These are phyloP conservation scores for Danionella dracula DNA, from an alignment of 2,797 vertebrate genomes.

Conservation along the genomic window DNA sequence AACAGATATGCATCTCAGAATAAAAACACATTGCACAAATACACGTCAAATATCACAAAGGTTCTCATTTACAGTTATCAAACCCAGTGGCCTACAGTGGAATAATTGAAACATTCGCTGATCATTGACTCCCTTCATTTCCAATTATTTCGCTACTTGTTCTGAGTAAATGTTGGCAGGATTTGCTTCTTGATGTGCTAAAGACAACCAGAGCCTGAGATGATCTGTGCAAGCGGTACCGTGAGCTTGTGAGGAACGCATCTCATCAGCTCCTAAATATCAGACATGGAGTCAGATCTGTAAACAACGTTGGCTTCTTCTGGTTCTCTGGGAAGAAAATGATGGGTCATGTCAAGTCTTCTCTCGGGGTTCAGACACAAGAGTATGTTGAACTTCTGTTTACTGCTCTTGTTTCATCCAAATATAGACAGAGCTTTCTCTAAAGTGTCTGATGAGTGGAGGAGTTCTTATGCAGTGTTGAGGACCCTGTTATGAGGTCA, in stretches of 20 bases:
- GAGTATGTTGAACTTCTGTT: conserved; percentile 28
- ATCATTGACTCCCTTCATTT: conserved; percentile 34
- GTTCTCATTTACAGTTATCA: conserved; percentile 51
- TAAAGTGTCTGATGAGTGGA: conserved; percentile 37
- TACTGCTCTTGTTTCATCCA: conserved; percentile 22
- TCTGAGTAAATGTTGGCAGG: conserved; percentile 38
- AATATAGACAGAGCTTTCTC: conserved; percentile 28
- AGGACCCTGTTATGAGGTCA: conserved; percentile 83
- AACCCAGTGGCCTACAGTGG: conserved; percentile 43
- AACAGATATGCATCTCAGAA: conserved; percentile 44
- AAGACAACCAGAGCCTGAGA: conserved; percentile 70
- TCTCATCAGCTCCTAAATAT: conserved; percentile 31
- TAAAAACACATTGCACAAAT: conserved; percentile 61
- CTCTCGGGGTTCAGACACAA: background rate
- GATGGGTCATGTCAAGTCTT: conserved; percentile 6
- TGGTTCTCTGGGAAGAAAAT: conserved; percentile 23
- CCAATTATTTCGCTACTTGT: conserved; percentile 51
- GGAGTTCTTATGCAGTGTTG: conserved; percentile 39
- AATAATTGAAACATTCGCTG: conserved; percentile 40
- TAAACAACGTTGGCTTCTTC: conserved; percentile 52
- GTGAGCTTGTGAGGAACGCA: conserved; percentile 47
- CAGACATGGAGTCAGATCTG: conserved; percentile 43
- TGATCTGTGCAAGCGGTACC: conserved; percentile 66
- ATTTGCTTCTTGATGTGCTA: conserved; percentile 49
- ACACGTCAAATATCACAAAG: conserved; percentile 63